Evolutionary conservation across 1,140 invertebrate species (phyloP), one percentile per base, ranked within the genome.

Genomic region (Panagrolaimus sp.): DNA sequence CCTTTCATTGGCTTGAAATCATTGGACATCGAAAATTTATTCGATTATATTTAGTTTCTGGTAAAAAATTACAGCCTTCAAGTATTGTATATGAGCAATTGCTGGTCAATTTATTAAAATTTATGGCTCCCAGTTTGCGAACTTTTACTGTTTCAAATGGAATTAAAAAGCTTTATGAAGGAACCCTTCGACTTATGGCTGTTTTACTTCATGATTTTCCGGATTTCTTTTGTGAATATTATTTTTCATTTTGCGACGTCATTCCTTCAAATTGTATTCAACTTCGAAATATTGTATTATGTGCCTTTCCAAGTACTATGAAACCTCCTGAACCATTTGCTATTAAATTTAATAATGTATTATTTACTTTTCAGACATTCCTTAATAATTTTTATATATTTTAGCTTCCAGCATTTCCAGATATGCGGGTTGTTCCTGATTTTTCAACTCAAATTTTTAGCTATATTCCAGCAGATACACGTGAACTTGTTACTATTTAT

Each of bases 231-330:
- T 97, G 93, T 82, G 96, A 99, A 80, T 98, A 97, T 83, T 93
- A 98, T 83, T 98, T 97, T 82, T 91, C 91, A 16, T 96, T 99
- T 84, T 98, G 96, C 84, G 96, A 99, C 85, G 93, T 93, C 51
- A 98, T 99, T 79, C 95, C 96, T 71, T 91, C 93, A 0, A 98
- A 98, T 83, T 98, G 96, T 82, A 95, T 98, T 76, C 95, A 97
- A 84, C 94, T 99, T 92, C 88, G 96, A 47, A 99, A 99, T 84
- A 86, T 99, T 9, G 95, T 99, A 61, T 85, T 99, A 48, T 96
- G 93, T 20, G 96, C 96, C 9, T 98, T 96, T 79, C 96, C 96
- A 13, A 87, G 94, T 44, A 95, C 94, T 76, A 98, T 98, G 93
- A 86, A 93, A 11, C 86, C 98, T 53, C 96, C 96, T 0, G 95